Conservation (phyloP, 2,888 invertebrate genomes). For the Pterostichus madidus region DNA sequence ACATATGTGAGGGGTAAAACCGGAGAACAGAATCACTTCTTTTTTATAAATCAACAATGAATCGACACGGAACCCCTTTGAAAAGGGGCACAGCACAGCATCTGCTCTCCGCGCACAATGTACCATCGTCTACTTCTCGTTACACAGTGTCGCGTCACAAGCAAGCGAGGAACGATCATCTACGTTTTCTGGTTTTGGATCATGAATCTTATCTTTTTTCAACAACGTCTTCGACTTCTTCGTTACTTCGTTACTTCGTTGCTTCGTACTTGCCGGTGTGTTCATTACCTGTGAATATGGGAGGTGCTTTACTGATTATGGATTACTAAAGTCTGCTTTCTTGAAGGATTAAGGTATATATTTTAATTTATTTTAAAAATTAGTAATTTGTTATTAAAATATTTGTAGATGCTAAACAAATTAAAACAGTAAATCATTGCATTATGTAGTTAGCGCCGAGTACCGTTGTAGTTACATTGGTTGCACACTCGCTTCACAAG, state of each 20-base stretch:
- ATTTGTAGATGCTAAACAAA: too few relatives aligned
- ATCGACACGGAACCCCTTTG: conserved; percentile 62
- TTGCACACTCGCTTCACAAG: too few relatives aligned
- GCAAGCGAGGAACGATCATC: conserved; percentile 20
- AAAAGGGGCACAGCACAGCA: conserved; percentile 61
- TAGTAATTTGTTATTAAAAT: too few relatives aligned
- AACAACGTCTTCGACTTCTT: conserved; percentile 1
- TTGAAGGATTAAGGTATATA: too few relatives aligned
- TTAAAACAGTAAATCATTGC: too few relatives aligned
- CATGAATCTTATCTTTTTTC: neutral
- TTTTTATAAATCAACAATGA: conserved; percentile 66
- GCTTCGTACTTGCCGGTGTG: too few relatives aligned
- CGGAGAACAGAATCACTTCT: conserved; percentile 50
- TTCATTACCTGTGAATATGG: too few relatives aligned
- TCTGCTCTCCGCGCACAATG: conserved; percentile 58
- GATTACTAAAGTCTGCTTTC: too few relatives aligned
- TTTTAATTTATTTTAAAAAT: too few relatives aligned
- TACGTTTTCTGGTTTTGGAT: neutral
- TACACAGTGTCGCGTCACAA: conserved; percentile 26
- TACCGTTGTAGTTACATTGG: too few relatives aligned
- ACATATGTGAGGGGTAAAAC: conserved; percentile 41
- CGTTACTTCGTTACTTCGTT: neutral
- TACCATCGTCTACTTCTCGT: conserved; percentile 46
- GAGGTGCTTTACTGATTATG: too few relatives aligned
- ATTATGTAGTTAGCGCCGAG: too few relatives aligned